Evolutionary conservation across 2,888 invertebrate species (phyloP).

Genomic region (Dicyrtomina minuta): DNA sequence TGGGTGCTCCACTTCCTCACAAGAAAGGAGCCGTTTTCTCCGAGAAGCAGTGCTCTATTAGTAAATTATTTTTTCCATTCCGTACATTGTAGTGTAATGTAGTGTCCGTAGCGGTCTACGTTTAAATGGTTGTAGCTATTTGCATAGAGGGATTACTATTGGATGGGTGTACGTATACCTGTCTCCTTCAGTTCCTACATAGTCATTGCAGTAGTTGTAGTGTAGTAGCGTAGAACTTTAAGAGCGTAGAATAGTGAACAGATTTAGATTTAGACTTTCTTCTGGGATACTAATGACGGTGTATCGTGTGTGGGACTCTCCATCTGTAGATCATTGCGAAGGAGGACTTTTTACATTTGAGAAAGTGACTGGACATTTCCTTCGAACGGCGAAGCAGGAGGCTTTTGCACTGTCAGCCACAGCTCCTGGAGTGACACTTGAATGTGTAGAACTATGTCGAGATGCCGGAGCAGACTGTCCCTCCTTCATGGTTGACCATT

Average conservation of each 20-base stretch:
- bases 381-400: constrained; percentile 57
- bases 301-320: no score
- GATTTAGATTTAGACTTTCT: not conserved
- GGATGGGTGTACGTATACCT: no score
- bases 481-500: constrained; percentile 58
- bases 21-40: constrained; percentile 56
- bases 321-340: constrained; percentile 56
- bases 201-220: no score
- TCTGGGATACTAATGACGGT: not conserved
- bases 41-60: constrained; percentile 58
- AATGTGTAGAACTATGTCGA: constrained; percentile 56
- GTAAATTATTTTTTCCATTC: constrained; percentile 55
- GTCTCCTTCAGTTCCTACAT: no score
- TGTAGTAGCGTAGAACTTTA: no score
- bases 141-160: not conserved
- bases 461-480: constrained; percentile 58
- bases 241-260: not conserved
- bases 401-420: constrained; percentile 55
- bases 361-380: constrained; percentile 58
- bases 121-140: not conserved
- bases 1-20: constrained; percentile 55
- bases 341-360: constrained; percentile 59
- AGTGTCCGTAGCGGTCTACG: not conserved
- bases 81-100: not conserved
- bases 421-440: constrained; percentile 55